Conservation (phyloP, 2,113 vertebrate genomes). For the Corydoras sp. region DNA sequence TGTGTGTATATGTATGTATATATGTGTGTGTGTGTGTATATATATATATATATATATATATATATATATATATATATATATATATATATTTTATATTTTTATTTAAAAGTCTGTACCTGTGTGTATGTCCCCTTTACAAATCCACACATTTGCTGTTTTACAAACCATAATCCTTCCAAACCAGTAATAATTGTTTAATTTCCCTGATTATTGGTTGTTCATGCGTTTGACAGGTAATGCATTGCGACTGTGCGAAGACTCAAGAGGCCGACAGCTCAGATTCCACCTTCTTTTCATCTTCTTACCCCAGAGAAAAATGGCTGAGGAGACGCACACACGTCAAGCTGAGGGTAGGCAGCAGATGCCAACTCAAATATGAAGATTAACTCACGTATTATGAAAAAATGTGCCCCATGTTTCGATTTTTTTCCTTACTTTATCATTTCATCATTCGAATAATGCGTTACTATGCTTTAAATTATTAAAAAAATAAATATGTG, state of each 20-base stretch:
- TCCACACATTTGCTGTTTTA: too few relatives aligned
- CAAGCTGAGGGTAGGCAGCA: constrained; percentile 78
- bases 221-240: constrained; percentile 77
- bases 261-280: constrained; percentile 75
- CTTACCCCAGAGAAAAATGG: constrained; percentile 90
- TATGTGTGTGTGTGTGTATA: too few relatives aligned
- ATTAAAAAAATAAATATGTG: too few relatives aligned
- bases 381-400: neutral
- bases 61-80: too few relatives aligned
- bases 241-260: constrained; percentile 75
- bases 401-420: neutral
- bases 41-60: too few relatives aligned
- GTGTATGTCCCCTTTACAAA: too few relatives aligned
- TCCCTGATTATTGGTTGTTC: constrained; percentile 7
- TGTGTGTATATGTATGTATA: too few relatives aligned
- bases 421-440: neutral
- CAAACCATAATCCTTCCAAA: too few relatives aligned
- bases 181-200: neutral
- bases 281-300: constrained; percentile 69
- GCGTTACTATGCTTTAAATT: too few relatives aligned
- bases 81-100: too few relatives aligned
- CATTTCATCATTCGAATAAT: too few relatives aligned
- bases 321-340: constrained; percentile 90
- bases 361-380: neutral
- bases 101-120: too few relatives aligned